phyloP scores from a whole-genome alignment of 2,888 invertebrate species.

The Limnephilus auricula region DNA sequence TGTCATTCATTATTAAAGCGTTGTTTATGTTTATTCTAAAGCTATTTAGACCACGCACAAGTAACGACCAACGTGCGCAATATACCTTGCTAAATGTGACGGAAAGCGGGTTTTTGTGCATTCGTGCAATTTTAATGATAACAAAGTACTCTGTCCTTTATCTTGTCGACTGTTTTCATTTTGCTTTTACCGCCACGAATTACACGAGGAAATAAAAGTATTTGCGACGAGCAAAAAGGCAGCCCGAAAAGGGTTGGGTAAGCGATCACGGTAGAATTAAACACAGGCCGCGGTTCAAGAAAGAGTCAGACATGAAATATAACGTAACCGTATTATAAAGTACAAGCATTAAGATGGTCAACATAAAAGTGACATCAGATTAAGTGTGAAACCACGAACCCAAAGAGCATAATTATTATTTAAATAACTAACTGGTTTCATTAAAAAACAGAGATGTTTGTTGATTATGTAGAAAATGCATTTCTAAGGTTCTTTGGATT shows the following conservation, averaged over 20 bases:
- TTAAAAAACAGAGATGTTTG: background rate
- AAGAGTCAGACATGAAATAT: background rate
- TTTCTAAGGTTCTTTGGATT: background rate
- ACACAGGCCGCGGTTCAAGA: background rate
- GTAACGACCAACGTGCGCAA: background rate
- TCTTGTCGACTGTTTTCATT: background rate
- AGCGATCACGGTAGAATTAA: background rate
- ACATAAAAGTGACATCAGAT: background rate
- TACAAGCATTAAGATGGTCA: background rate
- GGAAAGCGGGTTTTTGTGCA: background rate
- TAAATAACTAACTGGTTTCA: background rate
- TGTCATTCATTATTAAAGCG: constrained; percentile 3
- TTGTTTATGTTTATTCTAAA: background rate
- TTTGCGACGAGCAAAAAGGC: background rate
- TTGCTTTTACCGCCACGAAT: background rate
- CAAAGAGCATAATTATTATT: background rate
- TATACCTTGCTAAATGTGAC: background rate
- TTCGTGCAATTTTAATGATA: background rate
- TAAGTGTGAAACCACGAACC: background rate
- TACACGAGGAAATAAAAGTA: background rate
- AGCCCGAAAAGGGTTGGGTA: background rate
- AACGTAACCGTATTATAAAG: background rate
- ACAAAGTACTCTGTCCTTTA: background rate
- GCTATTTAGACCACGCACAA: background rate
- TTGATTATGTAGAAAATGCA: background rate